Base-by-base conservation (phyloP, 1,140 invertebrate species). In the Sitophilus oryzae region DNA sequence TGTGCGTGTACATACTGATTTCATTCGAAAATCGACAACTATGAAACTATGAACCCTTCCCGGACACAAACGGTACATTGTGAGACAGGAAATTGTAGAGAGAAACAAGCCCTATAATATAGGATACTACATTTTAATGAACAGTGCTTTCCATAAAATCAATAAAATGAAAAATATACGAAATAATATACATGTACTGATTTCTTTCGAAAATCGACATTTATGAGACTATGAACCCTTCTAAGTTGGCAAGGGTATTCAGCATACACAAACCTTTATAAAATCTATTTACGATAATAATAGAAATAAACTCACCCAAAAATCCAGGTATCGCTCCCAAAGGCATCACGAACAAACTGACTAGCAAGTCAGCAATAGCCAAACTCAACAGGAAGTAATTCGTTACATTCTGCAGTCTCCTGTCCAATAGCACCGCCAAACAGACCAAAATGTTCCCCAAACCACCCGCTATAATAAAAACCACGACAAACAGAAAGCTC, bases 311-410 rank as follows among this genome's bases (percentile, higher is more conserved):
- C 85, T 88, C 73, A 91, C 89, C 88, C 62, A 89, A 74, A 73
- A 92, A 88, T 65, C 87, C 88, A 6, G 85, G 86, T 58, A 91
- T 85, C 8, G 89, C 88, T 36, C 88, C 88, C 67, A 93, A 79
- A 3, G 91, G 91, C 90, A 94, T 94, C 5, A 93, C 91, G 68
- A 93, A 86, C 37, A 92, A 72, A 63, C 86, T 89, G 64, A 97
- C 93, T 36, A 97, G 77, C 15, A 97, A 77, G 76, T 97, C 94
- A 22, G 93, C 92, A 37, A 96, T 84, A 9, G 94, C 92, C 68
- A 97, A 73, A 25, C 93, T 96, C 46, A 96, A 76, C 45, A 97
- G 82, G 72, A 97, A 94, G 71, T 94, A 93, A 74, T 97, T 96
- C 38, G 93, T 96, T 18, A 95, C 88, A 64, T 93, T 94, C 68